Base-by-base conservation (phyloP, 2,888 invertebrate genomes). In the Leucania comma region DNA sequence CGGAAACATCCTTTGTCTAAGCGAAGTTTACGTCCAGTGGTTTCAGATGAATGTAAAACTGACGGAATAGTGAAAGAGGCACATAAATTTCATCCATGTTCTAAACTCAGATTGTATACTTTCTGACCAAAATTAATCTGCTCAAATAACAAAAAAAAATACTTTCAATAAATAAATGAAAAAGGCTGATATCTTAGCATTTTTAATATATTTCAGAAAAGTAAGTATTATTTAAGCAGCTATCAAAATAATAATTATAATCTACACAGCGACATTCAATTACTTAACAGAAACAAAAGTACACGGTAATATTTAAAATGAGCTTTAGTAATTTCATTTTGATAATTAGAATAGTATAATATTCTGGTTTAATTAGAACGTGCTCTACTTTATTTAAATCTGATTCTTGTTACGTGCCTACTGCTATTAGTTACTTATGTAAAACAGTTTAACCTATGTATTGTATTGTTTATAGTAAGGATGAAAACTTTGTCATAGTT, bases 1-100 rank as follows among this genome's bases (percentile, higher is more conserved):
- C 70, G 57, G 67, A 32, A 75, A 76, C 67, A 78, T 74, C 69
- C 76, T 80, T 85, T 85, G 81, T 84, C 63, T 80, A 64, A 71
- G 69, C 71, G 22, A 71, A 77, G 60, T 82, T 82, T 72, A 70
- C 67, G 65, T 79, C 62, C 68, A 66, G 59, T 32, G 58, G 68
- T 70, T 72, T 82, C 53, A 68, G 57, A 54, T 67, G 67, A 73
- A 82, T 72, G 48, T 63, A 53, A 78, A 82, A 62, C 66, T 56
- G 64, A 82, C 64, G 10, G 58, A 32, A 9, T 48, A 46, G 35
- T 54, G 26, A 29, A 57, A 75, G 35, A 46, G 54, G 35, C 29
- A 59, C n/a, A 22, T 42, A 24, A 29, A 35, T 50, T 35, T 29
- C 22, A 35, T 48, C 9, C 17, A 75, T 24, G n/a, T 50, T 20